Percentiles rank a stretch among this genome's conserved stretches.
These are phyloP conservation scores for Acanthiza pusilla DNA, from an alignment of 2,797 vertebrate species.

Conservation along the genomic window DNA sequence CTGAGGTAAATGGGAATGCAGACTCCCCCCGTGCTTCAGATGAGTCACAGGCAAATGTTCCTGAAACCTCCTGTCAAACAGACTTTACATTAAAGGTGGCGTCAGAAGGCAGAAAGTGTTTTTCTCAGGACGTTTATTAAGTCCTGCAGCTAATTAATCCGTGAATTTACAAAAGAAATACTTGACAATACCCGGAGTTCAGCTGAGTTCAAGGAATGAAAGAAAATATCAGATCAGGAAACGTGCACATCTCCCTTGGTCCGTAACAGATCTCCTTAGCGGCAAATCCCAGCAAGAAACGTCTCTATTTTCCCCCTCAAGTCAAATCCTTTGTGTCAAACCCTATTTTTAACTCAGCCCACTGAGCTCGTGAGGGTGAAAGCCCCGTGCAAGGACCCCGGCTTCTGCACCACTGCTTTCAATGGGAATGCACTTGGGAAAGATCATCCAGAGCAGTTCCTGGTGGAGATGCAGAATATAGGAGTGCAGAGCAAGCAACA, in stretches of 20 bases:
- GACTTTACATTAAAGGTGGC: not conserved
- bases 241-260: not conserved
- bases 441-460: not conserved
- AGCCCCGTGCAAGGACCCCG: fast-evolving
- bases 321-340: not conserved
- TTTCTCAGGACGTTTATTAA: not conserved
- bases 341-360: not conserved
- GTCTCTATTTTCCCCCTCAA: not conserved
- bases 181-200: not conserved
- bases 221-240: not conserved
- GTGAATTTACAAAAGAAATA: not conserved
- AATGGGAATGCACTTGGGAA: not conserved
- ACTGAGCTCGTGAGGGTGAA: not conserved
- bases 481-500: not conserved
- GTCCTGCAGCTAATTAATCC: constrained; percentile 28
- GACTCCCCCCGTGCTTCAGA: not conserved
- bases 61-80: constrained; percentile 17
- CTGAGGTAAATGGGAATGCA: not conserved
- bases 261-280: not conserved
- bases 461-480: not conserved
- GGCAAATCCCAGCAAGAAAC: not conserved
- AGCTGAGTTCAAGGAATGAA: not conserved
- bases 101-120: not conserved
- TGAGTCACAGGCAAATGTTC: not conserved
- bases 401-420: not conserved